These are phyloP conservation scores for Choloepus hoffmanni DNA, from an alignment of 2,113 vertebrate genomes.

Conservation along the genomic window DNA sequence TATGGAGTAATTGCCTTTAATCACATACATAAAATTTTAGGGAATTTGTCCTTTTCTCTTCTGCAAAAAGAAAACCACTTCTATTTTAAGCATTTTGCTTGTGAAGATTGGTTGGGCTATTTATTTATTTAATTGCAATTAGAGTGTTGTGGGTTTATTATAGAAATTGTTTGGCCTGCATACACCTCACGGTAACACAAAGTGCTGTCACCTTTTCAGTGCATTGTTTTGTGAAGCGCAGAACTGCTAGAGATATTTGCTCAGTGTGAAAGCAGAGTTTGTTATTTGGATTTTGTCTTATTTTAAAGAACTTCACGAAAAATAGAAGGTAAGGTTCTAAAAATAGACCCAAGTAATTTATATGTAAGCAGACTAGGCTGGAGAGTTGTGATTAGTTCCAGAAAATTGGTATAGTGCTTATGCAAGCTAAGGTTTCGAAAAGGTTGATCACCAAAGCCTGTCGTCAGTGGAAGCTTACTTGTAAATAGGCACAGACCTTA, in stretches of 20 bases:
- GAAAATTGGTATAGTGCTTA: slow-evolving; percentile 1
- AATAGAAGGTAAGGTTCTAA: slow-evolving; percentile 19
- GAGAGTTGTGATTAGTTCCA: slow-evolving; percentile 26
- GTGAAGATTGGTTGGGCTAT: not conserved
- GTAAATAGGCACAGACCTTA: not conserved
- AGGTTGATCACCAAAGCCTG: not conserved
- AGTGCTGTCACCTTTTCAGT: slow-evolving; percentile 47
- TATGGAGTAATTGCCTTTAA: slow-evolving; percentile 28
- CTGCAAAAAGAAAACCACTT: not conserved
- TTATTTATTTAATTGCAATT: slow-evolving; percentile 58
- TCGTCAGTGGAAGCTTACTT: not conserved
- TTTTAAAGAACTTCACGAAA: slow-evolving; percentile 59
- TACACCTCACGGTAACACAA: slow-evolving; percentile 48
- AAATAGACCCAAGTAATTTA: slow-evolving; percentile 42
- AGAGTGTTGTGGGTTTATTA: slow-evolving; percentile 57
- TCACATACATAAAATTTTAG: slow-evolving; percentile 33
- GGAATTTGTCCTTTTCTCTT: not conserved
- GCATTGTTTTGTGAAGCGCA: slow-evolving; percentile 53
- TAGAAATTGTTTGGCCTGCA: slow-evolving; percentile 45
- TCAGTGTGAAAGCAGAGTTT: slow-evolving; percentile 49
- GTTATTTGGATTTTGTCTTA: slow-evolving; percentile 56
- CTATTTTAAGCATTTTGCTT: slow-evolving; percentile 57
- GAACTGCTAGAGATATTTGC: slow-evolving; percentile 53
- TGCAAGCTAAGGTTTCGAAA: not conserved
- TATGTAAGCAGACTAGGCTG: not conserved